A percentile compares a stretch with the other conserved stretches of the same genome.
These are phyloP conservation scores for Ceratina japonica DNA, from an alignment of 1,140 invertebrate species.

Conservation along the genomic window DNA sequence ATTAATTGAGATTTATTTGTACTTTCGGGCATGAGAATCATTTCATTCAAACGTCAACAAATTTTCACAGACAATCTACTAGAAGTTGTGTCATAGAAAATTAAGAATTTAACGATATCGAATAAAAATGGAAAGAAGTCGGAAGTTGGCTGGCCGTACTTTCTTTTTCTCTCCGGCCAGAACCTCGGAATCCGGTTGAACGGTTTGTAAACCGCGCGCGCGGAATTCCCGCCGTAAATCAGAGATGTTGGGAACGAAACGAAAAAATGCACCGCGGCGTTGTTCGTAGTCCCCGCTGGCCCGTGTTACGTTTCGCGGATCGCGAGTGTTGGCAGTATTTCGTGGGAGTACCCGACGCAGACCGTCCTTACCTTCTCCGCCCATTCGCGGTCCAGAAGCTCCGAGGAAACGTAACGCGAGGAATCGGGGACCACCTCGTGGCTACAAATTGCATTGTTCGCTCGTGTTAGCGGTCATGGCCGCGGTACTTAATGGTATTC, in stretches of 20 bases:
- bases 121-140: background rate
- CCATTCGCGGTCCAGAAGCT: background rate
- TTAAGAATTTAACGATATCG: background rate
- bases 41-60: no score
- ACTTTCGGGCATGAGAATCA: no score
- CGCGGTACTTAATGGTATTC: constrained; percentile 59
- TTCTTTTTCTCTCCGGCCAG: constrained; percentile 12
- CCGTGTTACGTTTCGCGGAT: constrained; percentile 61
- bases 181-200: constrained; percentile 51
- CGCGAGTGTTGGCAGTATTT: constrained; percentile 62
- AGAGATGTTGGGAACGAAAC: constrained; percentile 44
- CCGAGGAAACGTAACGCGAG: constrained; percentile 33
- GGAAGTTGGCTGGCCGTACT: constrained; percentile 35
- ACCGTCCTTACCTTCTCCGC: background rate
- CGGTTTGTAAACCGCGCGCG: constrained; percentile 50
- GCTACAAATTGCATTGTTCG: constrained; percentile 72
- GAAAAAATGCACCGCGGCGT: constrained; percentile 51
- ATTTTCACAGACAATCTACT: no score
- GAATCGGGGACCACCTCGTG: constrained; percentile 54
- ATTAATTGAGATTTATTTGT: no score
- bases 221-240: constrained; percentile 62
- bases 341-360: constrained; percentile 43
- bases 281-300: constrained; percentile 58
- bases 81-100: background rate
- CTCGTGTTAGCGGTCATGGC: constrained; percentile 53